phyloP scores from a whole-genome alignment of 2,113 vertebrate species.

The Phalacrocorax carbo region DNA sequence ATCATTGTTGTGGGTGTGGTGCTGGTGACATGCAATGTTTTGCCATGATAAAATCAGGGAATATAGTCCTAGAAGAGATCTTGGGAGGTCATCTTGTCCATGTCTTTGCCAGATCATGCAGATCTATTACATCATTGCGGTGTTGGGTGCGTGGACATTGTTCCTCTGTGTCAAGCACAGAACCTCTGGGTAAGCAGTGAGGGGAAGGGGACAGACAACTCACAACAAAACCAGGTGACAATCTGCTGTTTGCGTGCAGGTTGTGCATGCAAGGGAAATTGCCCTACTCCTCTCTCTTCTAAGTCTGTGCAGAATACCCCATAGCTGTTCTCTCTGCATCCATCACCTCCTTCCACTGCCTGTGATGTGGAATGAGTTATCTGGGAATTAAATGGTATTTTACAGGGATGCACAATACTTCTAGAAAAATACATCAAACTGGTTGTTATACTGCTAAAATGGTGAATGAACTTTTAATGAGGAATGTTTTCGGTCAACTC shows the following conservation, averaged over 20 bases:
- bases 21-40: not conserved
- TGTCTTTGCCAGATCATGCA: not conserved
- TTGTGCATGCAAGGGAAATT: not conserved
- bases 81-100: not conserved
- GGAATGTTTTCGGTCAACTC: not conserved
- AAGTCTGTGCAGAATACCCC: not conserved
- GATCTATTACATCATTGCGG: rapidly evolving
- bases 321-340: not conserved
- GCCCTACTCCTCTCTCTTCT: not conserved
- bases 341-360: not conserved
- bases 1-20: not conserved
- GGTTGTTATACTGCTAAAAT: not conserved
- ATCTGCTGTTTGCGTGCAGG: not conserved
- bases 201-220: not conserved
- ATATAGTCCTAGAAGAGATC: not conserved
- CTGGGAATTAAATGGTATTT: not conserved
- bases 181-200: not conserved
- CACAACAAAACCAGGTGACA: not conserved
- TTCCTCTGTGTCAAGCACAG: not conserved
- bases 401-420: not conserved
- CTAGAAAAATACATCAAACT: not conserved
- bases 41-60: not conserved
- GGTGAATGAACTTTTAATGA: not conserved
- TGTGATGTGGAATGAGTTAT: not conserved
- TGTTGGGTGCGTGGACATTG: not conserved